Evolutionary conservation across 2,797 vertebrate species (phyloP), one percentile per base, ranked within the genome.

Genomic region (Cercopithecus mitis): DNA sequence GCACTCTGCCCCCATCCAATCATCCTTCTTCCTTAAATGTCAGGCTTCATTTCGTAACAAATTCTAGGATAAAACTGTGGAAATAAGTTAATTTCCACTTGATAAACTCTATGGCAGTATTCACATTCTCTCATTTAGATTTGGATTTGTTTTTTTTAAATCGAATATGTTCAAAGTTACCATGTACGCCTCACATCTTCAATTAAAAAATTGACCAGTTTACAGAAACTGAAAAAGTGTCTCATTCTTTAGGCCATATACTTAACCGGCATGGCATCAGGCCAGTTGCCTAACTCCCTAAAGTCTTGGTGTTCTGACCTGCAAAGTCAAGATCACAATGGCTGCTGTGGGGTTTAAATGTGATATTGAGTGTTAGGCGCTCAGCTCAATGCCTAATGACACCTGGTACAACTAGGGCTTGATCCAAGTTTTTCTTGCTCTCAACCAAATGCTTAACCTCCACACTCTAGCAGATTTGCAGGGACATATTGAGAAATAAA

Each of bases 81-180:
- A 70, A 95, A 80, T 73, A 90, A 79, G 19, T 73, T 90, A 17
- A 72, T 61, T 93, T 90, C 11, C 17, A 52, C 11, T 81, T 93
- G 24, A 33, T 45, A 76, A 90, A 41, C 19, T 50, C 47, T 91
- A 30, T 33, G 57, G 4, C 33, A 50, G 27, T n/a, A 33, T 64
- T 88, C 64, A 88, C 7, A 79, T 84, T 64, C 39, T 77, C 45
- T 79, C 39, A 77, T 95, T 81, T 43, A 93, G 52, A 52, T 85
- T 94, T 61, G 1, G 22, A 84, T 87, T 77, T 97, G 50, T 39
- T 86, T 91, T 91, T 82, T 67, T 36, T 58, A 72, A 95, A 50
- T 82, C 36, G 79, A 83, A 5, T 70, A 72, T 95, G 50, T 70
- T 94, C 17, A 73, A 93, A 93, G 82, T 67, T 52, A 81, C 67